Base-by-base conservation (phyloP, 2,113 vertebrate genomes). In the Gymnorhina tibicen region DNA sequence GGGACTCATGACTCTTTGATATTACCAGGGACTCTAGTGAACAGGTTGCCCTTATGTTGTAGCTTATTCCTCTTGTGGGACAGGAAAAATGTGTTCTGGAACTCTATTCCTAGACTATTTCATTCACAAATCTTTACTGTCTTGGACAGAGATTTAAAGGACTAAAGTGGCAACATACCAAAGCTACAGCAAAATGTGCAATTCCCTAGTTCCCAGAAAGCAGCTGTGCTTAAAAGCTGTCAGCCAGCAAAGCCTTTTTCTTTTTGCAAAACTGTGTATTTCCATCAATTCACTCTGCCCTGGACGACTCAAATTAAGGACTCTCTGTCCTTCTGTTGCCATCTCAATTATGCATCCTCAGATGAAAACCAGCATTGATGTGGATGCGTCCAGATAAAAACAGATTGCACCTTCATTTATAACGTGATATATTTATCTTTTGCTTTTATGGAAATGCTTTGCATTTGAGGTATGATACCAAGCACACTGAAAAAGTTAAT, bases 141-240 rank as follows among this genome's bases (percentile, higher is more conserved):
- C 30, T 85, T 87, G 56, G 63, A 87, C 24, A 82, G 69, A 88
- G 69, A 86, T 90, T 89, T 78, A 91, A 95, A 88, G 69, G 22
- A 80, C 78, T 84, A 23, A 89, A 80, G 47, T 64, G 49, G 35
- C 56, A 92, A n/a, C 37, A 56, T 69, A 66, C 47, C 7, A 32
- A 92, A 85, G 47, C 76, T 63, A 42, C 33, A 91, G 55, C 64
- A 95, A 91, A 90, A 64, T 44, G 35, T 70, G 26, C 39, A 83
- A 82, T 92, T 87, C 92, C 72, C 70, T 69, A 49, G 53, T 73
- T 93, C 85, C 62, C 58, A 60, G 77, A 91, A 92, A 94, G 39
- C 86, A 91, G 84, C 64, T 87, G 37, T 73, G 49, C 72, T 89
- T 92, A 79, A 91, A 91, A 93, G 67, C 81, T 92, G 77, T 91